Conservation (phyloP, 30 jellyfish, hydroid and myxozoan genomes). For the Haliclystus octoradiatus region DNA sequence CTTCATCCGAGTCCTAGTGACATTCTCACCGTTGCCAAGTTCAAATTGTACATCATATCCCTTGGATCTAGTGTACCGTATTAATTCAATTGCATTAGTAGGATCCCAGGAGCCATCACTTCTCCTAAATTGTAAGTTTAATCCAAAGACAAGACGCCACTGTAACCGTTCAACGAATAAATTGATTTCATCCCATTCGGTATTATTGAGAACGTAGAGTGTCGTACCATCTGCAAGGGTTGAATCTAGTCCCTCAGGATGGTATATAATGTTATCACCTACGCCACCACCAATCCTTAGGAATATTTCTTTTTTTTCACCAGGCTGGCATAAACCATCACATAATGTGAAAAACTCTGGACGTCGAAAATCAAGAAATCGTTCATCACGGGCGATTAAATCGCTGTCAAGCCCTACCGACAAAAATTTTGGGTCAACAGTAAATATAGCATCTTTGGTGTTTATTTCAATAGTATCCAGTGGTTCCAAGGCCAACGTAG, state of each 20-base stretch:
- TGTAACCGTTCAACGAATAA: conserved; percentile 26
- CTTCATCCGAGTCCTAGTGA: too few relatives aligned
- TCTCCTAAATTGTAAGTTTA: conserved; percentile 32
- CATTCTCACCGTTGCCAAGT: conserved; percentile 55
- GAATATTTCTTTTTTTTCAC: conserved; percentile 35
- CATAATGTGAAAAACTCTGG: conserved; percentile 35
- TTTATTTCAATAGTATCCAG: conserved; percentile 3
- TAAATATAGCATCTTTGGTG: not conserved
- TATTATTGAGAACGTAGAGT: conserved; percentile 15
- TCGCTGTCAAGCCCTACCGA: conserved; percentile 54
- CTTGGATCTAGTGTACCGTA: conserved; percentile 28
- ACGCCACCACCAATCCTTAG: conserved; percentile 64
- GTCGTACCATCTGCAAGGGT: too few relatives aligned
- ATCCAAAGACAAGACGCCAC: conserved; percentile 67
- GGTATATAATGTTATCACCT: conserved; percentile 40
- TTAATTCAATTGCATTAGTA: conserved; percentile 37
- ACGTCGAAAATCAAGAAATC: conserved; percentile 16
- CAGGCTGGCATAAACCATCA: too few relatives aligned
- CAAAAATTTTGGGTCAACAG: conserved; percentile 34
- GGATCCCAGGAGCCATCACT: conserved; percentile 85
- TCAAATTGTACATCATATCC: conserved; percentile 66
- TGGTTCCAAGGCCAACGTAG: not conserved
- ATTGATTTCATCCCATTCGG: conserved; percentile 52
- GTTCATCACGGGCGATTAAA: conserved; percentile 17
- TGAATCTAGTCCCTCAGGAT: conserved; percentile 23